Conservation (phyloP, 2,797 vertebrate species). For the Acanthornis magna region DNA sequence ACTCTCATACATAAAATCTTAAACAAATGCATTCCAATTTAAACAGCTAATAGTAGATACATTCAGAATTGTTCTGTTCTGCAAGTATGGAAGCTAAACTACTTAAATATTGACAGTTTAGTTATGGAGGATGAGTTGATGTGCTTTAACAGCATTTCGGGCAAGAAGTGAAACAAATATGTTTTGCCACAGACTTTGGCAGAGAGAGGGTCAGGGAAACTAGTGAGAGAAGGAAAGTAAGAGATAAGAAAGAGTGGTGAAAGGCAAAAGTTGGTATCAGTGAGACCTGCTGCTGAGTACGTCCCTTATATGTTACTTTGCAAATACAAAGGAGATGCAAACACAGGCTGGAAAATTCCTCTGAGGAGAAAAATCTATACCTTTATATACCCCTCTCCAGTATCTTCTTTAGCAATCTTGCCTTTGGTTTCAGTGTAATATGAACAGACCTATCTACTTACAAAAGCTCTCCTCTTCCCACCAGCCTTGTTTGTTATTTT, state of each 20-base stretch:
- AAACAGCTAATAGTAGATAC: neutral
- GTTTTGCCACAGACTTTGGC: neutral
- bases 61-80: neutral
- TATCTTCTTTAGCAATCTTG: conserved; percentile 74
- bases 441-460: conserved; percentile 79
- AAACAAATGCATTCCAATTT: neutral
- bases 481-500: conserved; percentile 83
- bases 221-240: conserved; percentile 32
- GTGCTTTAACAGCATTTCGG: neutral
- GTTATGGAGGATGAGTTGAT: neutral
- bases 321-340: conserved; percentile 7
- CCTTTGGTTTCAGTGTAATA: conserved; percentile 76
- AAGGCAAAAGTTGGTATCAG: conserved; percentile 1
- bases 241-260: conserved; percentile 24
- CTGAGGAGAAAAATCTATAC: conserved; percentile 60
- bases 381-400: conserved; percentile 55
- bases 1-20: neutral
- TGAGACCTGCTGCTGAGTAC: conserved; percentile 42
- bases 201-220: neutral
- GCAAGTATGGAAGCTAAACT: neutral
- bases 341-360: conserved; percentile 34
- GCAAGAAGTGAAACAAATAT: neutral
- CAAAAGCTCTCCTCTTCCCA: conserved; percentile 78
- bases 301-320: conserved; percentile 55
- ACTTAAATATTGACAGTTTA: neutral